phyloP scores from a whole-genome alignment of 2,797 vertebrate genomes.

The Paratrypauchen microcephalus region DNA sequence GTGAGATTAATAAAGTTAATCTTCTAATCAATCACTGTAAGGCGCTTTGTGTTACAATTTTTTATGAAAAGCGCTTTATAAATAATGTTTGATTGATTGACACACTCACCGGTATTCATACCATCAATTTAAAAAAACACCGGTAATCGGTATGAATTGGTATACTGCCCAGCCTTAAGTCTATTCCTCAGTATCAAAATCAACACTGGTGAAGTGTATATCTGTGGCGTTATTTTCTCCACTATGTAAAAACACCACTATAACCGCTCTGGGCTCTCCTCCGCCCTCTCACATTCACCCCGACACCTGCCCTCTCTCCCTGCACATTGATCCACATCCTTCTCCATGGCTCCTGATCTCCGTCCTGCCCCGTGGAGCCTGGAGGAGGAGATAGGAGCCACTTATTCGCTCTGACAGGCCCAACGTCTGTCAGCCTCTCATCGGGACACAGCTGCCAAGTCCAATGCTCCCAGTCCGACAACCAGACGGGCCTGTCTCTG shows the following conservation, averaged over 20 bases:
- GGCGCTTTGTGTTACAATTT: too few relatives aligned
- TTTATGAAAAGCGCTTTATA: too few relatives aligned
- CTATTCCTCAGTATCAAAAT: too few relatives aligned
- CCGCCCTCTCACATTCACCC: constrained; percentile 48
- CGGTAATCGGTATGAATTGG: too few relatives aligned
- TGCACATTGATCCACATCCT: constrained; percentile 31
- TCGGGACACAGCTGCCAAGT: constrained; percentile 73
- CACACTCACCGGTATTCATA: too few relatives aligned
- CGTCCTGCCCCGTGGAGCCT: constrained; percentile 52
- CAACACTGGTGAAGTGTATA: too few relatives aligned
- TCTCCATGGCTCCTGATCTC: constrained; percentile 33
- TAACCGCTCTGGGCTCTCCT: constrained; percentile 20
- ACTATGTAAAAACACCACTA: constrained; percentile 4
- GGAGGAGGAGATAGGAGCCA: constrained; percentile 45
- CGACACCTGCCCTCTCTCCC: constrained; percentile 40
- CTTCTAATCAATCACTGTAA: too few relatives aligned
- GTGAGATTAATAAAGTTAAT: too few relatives aligned
- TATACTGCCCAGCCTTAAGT: too few relatives aligned
- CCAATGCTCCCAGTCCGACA: constrained; percentile 70
- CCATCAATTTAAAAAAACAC: too few relatives aligned
- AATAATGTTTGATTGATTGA: too few relatives aligned
- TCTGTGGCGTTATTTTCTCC: background rate
- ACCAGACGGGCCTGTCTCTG: constrained; percentile 70
- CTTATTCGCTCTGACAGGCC: constrained; percentile 73
- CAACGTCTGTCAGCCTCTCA: constrained; percentile 72